A percentile compares a stretch with the other conserved stretches of the same genome.
phyloP scores from a whole-genome alignment of 2,888 invertebrate genomes.

The Stenchaetothrips biformis region DNA sequence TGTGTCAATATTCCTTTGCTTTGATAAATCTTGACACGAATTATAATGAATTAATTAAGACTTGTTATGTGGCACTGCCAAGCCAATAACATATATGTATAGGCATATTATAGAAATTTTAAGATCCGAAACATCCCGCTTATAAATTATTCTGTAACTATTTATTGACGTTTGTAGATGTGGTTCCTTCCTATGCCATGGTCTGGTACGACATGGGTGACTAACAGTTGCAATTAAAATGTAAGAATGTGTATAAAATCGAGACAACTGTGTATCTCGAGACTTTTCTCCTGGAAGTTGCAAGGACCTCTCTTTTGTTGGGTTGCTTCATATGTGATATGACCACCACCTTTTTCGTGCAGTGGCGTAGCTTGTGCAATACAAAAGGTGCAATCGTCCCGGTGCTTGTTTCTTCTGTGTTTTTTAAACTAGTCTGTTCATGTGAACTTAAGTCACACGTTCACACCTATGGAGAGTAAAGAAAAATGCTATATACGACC shows the following conservation, averaged over 20 bases:
- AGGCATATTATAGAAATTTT: background rate
- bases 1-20: background rate
- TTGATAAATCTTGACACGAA: background rate
- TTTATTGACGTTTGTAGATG: background rate
- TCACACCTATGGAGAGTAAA: background rate
- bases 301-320: too few relatives aligned
- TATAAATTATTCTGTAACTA: background rate
- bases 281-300: too few relatives aligned
- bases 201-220: background rate
- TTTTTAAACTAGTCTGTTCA: constrained; percentile 19
- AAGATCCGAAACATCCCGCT: background rate
- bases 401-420: constrained; percentile 22
- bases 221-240: too few relatives aligned
- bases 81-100: background rate
- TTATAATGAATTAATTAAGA: background rate
- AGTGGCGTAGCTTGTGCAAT: too few relatives aligned
- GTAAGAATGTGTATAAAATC: too few relatives aligned
- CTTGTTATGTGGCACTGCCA: constrained; percentile 1
- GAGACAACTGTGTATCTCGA: too few relatives aligned
- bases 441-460: constrained; percentile 21
- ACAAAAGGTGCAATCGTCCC: background rate
- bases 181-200: background rate
- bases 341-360: too few relatives aligned
- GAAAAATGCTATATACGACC: background rate
- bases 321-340: too few relatives aligned